Percentiles rank a stretch among this genome's conserved stretches.
These are phyloP conservation scores for Sorex fumeus DNA, from an alignment of 2,113 vertebrate species.

Conservation along the genomic window DNA sequence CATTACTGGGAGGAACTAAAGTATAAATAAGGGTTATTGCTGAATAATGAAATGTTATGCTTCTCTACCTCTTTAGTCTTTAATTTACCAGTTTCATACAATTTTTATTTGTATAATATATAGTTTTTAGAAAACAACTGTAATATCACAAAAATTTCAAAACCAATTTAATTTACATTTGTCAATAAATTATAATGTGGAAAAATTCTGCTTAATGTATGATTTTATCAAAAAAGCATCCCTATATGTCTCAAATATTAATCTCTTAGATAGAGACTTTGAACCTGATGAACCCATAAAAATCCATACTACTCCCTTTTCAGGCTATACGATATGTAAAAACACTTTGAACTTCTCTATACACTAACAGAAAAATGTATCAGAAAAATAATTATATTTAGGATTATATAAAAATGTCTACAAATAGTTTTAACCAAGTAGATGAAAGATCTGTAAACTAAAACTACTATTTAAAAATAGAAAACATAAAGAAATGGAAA, in stretches of 20 bases:
- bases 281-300: not conserved
- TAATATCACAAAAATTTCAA: not conserved
- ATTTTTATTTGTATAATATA: not conserved
- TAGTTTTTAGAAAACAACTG: slow-evolving; percentile 19
- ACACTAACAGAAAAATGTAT: not conserved
- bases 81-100: slow-evolving; percentile 24
- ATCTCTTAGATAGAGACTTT: not conserved
- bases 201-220: not conserved
- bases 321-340: not conserved
- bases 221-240: slow-evolving; percentile 23
- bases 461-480: not conserved
- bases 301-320: not conserved
- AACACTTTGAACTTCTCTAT: not conserved
- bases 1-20: not conserved
- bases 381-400: not conserved
- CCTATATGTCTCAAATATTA: not conserved
- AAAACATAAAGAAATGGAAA: not conserved
- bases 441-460: not conserved
- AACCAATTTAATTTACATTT: not conserved
- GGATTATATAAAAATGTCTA: not conserved
- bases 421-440: not conserved
- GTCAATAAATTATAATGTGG: slow-evolving; percentile 58
- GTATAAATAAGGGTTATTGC: not conserved
- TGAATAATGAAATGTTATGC: slow-evolving; percentile 33
- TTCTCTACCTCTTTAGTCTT: not conserved